A percentile compares a stretch with the other conserved stretches of the same genome.
Evolutionary conservation across 2,113 vertebrate species (phyloP).

Genomic region (Variabilichromis moorii): DNA sequence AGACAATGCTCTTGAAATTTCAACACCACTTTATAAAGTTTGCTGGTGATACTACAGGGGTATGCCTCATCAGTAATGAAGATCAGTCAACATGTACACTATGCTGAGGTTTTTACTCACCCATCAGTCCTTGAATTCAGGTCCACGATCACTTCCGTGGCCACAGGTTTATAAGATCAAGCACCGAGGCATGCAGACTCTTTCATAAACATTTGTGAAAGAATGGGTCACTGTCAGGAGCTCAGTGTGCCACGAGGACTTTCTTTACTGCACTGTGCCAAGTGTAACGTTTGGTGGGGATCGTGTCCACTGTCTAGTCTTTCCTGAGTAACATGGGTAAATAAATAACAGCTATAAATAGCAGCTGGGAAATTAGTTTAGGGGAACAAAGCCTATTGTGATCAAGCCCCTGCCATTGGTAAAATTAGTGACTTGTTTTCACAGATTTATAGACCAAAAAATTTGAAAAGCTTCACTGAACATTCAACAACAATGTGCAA

Average conservation of each 20-base stretch:
- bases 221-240: not conserved
- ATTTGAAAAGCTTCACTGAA: not conserved
- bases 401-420: not conserved
- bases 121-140: not conserved
- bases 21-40: not conserved
- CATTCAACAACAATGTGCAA: not conserved
- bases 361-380: not conserved
- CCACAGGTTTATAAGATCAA: not conserved
- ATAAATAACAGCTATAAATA: not conserved
- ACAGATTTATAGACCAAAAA: not conserved
- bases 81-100: not conserved
- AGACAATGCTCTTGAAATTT: not conserved
- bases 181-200: not conserved
- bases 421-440: not conserved
- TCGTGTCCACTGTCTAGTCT: not conserved
- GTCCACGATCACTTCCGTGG: not conserved
- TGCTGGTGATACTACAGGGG: not conserved
- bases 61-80: not conserved
- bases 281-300: not conserved
- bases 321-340: not conserved
- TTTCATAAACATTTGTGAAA: not conserved
- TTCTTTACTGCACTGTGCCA: not conserved
- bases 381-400: not conserved
- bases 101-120: not conserved
- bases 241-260: not conserved